Evolutionary conservation across 1,140 invertebrate genomes (phyloP).

Genomic region (Drosophila triauraria): DNA sequence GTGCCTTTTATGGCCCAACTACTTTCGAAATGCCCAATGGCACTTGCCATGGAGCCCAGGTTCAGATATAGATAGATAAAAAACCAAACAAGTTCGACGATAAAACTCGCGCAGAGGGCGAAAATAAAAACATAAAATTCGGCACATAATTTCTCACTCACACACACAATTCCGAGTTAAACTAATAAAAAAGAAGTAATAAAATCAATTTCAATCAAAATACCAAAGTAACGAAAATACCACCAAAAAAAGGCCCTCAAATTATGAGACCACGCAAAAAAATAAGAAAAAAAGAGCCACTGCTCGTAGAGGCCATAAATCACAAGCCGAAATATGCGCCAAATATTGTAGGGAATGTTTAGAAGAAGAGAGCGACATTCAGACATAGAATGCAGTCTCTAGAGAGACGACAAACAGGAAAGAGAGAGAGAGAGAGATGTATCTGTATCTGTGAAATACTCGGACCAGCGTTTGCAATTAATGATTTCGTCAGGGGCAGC

Average conservation of each 20-base stretch:
- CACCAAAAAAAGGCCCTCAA: slow-evolving; percentile 43
- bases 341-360: slow-evolving; percentile 41
- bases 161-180: slow-evolving; percentile 34
- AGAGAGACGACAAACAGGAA: background rate
- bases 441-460: slow-evolving; percentile 42
- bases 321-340: slow-evolving; percentile 65
- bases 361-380: slow-evolving; percentile 6
- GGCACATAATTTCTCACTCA: slow-evolving; percentile 58
- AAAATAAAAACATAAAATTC: slow-evolving; percentile 67
- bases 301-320: slow-evolving; percentile 56
- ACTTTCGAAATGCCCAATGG: slow-evolving; percentile 36
- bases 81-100: slow-evolving; percentile 31
- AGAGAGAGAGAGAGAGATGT: background rate
- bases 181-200: slow-evolving; percentile 66
- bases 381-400: slow-evolving; percentile 30
- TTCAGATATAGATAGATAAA: background rate
- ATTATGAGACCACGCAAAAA: slow-evolving; percentile 44
- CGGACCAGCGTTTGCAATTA: slow-evolving; percentile 49
- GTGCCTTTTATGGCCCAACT: slow-evolving; percentile 8
- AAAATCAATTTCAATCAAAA: slow-evolving; percentile 78
- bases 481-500: slow-evolving; percentile 44
- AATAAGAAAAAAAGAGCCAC: slow-evolving; percentile 9
- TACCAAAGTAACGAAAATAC: slow-evolving; percentile 48
- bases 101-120: slow-evolving; percentile 41
- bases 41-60: slow-evolving; percentile 27